Evolutionary conservation across 2,888 invertebrate species (phyloP), one percentile per base, ranked within the genome.

Genomic region (Andrena flavipes): DNA sequence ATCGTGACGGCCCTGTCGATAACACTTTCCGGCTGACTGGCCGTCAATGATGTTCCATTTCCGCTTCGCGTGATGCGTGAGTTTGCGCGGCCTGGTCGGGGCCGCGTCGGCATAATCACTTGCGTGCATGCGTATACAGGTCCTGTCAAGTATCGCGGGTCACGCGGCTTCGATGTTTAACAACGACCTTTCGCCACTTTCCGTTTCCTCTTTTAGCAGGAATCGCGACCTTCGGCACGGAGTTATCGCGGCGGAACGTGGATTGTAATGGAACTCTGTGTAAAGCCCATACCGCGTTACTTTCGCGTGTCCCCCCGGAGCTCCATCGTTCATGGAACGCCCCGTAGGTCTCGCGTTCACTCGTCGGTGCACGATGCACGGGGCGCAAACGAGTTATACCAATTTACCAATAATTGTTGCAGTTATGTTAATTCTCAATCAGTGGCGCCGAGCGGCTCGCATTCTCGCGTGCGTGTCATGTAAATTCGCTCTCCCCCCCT

Each of bases 381-480:
- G 56, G 81, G 81, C 88, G 90, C 89, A 88, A 90, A 89, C 90
- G 89, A 89, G 90, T 92, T 91, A 91, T 90, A 90, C 87, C 92
- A 91, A 92, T 92, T 92, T 90, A 91, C 90, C 90, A 89, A 92
- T 92, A 92, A 93, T 92, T 92, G 91, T 92, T 90, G 91, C 91
- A 90, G 91, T 92, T 92, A 92, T 92, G 92, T 92, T 92, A 92
- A 92, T 92, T 92, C 89, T 86, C 92, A 92, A 92, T 92, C 91
- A 92, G 89, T 88, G 83, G 82, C 85, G 80, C 78, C 84, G 82
- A 78, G 85, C 89, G 87, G 72, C 80, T 80, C 86, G 75, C 85
- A 56, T 85, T 77, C 86, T 78, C 87, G 80, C 85, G 82, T 85
- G 88, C 87, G 88, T 89, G 89, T 90, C 89, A 91, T 91, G 92